These are phyloP conservation scores for Tetheella fluctuosa DNA, from an alignment of 2,888 invertebrate genomes.

Conservation along the genomic window DNA sequence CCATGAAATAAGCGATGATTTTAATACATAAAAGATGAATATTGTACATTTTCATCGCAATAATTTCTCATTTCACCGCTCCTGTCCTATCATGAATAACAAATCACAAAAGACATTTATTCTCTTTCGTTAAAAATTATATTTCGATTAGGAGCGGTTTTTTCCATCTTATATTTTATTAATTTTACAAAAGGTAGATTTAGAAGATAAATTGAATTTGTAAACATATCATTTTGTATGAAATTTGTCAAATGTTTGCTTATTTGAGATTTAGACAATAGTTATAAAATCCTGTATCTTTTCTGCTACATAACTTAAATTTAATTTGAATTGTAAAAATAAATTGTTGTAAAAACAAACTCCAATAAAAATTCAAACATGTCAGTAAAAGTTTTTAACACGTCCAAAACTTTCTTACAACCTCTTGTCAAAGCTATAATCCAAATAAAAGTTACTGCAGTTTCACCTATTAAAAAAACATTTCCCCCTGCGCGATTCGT, in stretches of 20 bases:
- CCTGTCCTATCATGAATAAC: neutral
- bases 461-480: constrained; percentile 45
- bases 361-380: neutral
- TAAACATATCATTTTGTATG: neutral
- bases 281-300: too few relatives aligned
- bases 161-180: neutral
- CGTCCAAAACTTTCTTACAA: constrained; percentile 17
- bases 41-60: neutral
- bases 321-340: neutral
- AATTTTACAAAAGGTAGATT: neutral
- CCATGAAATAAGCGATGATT: neutral
- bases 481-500: constrained; percentile 22
- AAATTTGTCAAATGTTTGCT: neutral
- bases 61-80: neutral
- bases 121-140: neutral
- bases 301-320: neutral
- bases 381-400: neutral
- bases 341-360: too few relatives aligned
- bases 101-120: neutral
- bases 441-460: constrained; percentile 35
- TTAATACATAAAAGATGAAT: neutral
- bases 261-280: neutral
- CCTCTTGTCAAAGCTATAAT: constrained; percentile 16
- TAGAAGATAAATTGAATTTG: neutral
- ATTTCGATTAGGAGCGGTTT: neutral